A percentile compares a stretch with the other conserved stretches of the same genome.
phyloP scores from a whole-genome alignment of 2,888 invertebrate genomes.

The Theretra japonica region DNA sequence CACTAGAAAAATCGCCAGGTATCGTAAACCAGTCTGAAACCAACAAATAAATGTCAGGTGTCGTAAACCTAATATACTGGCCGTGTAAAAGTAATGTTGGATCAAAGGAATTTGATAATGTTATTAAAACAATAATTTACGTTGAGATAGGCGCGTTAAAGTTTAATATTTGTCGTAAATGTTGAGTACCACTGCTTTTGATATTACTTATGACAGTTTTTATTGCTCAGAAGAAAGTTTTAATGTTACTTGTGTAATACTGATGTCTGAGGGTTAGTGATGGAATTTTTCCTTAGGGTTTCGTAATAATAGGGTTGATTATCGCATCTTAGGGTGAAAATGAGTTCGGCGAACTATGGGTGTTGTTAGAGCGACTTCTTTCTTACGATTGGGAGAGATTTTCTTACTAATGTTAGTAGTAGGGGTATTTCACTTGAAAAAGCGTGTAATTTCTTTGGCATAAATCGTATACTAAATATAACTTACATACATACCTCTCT shows the following conservation, averaged over 20 bases:
- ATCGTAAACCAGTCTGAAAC: background rate
- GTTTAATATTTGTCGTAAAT: constrained; percentile 15
- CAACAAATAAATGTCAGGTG: too few relatives aligned
- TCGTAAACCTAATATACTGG: too few relatives aligned
- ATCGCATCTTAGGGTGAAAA: too few relatives aligned
- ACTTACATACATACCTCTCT: too few relatives aligned
- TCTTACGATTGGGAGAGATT: too few relatives aligned
- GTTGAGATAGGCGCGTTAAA: background rate
- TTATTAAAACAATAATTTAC: constrained; percentile 12
- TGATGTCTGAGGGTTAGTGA: background rate
- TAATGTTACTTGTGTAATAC: background rate
- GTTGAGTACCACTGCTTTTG: constrained; percentile 16
- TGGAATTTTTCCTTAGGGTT: background rate
- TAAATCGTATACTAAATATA: too few relatives aligned
- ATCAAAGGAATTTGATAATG: constrained; percentile 13
- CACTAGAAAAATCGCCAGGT: background rate
- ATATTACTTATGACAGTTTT: background rate
- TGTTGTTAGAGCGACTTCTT: too few relatives aligned
- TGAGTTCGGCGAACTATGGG: too few relatives aligned
- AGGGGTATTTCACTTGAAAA: too few relatives aligned
- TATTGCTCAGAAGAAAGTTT: background rate
- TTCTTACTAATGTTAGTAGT: too few relatives aligned
- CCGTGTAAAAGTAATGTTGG: background rate
- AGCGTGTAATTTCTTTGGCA: too few relatives aligned
- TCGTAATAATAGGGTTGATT: background rate